Evolutionary conservation across 2,113 vertebrate species (phyloP).

Genomic region (Pachypanchax playfairii): DNA sequence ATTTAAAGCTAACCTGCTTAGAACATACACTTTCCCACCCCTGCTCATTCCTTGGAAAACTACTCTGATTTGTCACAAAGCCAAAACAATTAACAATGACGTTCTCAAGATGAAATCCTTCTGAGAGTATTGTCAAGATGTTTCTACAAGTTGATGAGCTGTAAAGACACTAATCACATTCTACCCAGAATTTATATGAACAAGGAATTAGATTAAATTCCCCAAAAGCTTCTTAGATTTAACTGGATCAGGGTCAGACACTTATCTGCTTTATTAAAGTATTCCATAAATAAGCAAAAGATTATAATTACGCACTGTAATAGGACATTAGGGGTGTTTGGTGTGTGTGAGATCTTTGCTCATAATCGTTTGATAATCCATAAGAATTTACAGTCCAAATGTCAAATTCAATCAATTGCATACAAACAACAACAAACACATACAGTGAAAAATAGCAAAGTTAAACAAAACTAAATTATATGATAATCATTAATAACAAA

Average conservation of each 20-base stretch:
- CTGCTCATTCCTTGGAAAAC: too few relatives aligned
- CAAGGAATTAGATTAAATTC: slow-evolving; percentile 13
- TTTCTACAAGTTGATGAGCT: slow-evolving; percentile 8
- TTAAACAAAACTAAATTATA: too few relatives aligned
- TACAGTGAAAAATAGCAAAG: slow-evolving; percentile 32
- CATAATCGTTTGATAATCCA: slow-evolving; percentile 48
- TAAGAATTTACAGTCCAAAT: slow-evolving; percentile 38
- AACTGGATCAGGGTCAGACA: slow-evolving; percentile 24
- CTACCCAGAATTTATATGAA: not conserved
- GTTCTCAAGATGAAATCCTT: slow-evolving; percentile 10
- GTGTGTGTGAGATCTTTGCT: slow-evolving; percentile 8
- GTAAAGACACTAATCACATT: not conserved
- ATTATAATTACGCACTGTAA: slow-evolving; percentile 46
- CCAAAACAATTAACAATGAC: slow-evolving; percentile 4
- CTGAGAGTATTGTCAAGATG: not conserved
- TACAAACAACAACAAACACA: slow-evolving; percentile 29
- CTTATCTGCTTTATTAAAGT: slow-evolving; percentile 34
- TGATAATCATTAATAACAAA: too few relatives aligned
- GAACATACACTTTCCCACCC: too few relatives aligned
- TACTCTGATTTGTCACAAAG: not conserved
- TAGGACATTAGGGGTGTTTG: slow-evolving; percentile 35
- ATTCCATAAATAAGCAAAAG: slow-evolving; percentile 37
- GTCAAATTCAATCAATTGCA: slow-evolving; percentile 52
- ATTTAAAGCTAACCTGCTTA: too few relatives aligned
- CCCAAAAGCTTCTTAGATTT: slow-evolving; percentile 15